phyloP scores from a whole-genome alignment of 2,113 vertebrate species.

The Tringa solitaria region DNA sequence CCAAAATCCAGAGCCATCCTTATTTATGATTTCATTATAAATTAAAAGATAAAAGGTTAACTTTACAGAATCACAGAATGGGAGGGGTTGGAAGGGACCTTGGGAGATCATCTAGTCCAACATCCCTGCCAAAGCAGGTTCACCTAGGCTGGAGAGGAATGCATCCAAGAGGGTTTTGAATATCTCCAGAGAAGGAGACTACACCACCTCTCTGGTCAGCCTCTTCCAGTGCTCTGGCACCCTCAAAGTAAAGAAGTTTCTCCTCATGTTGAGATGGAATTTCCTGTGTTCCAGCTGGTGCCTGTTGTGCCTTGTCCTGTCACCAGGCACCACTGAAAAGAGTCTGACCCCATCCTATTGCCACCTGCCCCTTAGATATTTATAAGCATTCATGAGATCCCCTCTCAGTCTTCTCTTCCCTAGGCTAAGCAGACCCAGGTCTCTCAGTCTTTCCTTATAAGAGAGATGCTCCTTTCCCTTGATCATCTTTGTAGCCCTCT shows the following conservation, averaged over 20 bases:
- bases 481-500: neutral
- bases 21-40: neutral
- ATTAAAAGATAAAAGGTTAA: neutral
- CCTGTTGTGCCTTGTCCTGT: neutral
- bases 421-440: neutral
- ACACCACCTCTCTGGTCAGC: neutral
- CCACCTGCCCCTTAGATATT: neutral
- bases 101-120: neutral
- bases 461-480: neutral
- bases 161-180: neutral
- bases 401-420: neutral
- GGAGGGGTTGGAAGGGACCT: neutral
- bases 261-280: neutral
- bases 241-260: neutral
- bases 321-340: neutral
- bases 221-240: neutral
- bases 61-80: neutral
- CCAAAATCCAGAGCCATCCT: neutral
- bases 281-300: neutral
- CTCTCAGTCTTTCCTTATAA: neutral
- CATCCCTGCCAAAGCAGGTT: neutral
- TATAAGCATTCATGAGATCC: neutral
- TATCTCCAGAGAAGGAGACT: neutral
- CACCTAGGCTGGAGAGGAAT: neutral
- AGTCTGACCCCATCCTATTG: neutral